Evolutionary conservation across 2,113 vertebrate genomes (phyloP).

Genomic region (Hippocampus abdominalis): DNA sequence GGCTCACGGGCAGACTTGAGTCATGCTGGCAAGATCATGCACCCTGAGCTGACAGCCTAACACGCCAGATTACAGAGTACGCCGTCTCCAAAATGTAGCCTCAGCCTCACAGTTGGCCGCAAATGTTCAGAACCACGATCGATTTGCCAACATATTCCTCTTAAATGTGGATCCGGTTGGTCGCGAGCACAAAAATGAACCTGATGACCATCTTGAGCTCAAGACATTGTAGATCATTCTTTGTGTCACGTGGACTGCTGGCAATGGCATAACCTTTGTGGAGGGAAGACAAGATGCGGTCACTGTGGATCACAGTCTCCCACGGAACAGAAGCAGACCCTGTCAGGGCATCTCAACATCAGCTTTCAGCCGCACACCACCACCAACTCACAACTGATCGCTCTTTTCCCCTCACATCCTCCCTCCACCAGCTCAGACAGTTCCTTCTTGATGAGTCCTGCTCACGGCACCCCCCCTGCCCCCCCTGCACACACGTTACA

Average conservation of each 20-base stretch:
- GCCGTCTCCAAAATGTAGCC: constrained; percentile 56
- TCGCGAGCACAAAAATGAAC: constrained; percentile 56
- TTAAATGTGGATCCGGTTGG: not conserved
- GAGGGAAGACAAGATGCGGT: constrained; percentile 64
- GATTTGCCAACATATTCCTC: constrained; percentile 15
- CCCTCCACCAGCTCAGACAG: constrained; percentile 32
- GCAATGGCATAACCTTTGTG: constrained; percentile 89
- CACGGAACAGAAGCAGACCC: constrained; percentile 67
- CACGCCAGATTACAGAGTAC: constrained; percentile 63
- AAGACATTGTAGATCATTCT: constrained; percentile 80
- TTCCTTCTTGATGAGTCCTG: constrained; percentile 23
- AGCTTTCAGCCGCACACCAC: constrained; percentile 52
- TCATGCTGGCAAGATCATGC: constrained; percentile 75
- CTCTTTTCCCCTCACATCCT: constrained; percentile 34
- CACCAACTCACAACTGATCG: constrained; percentile 43
- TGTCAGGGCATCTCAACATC: constrained; percentile 70
- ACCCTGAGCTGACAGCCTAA: constrained; percentile 66
- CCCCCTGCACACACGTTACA: not conserved
- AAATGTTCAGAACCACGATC: constrained; percentile 6
- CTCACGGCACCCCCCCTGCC: not conserved
- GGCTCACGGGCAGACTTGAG: constrained; percentile 74
- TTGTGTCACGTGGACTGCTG: constrained; percentile 88
- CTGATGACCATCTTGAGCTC: constrained; percentile 76
- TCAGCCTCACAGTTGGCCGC: constrained; percentile 36
- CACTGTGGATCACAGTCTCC: constrained; percentile 68